Evolutionary conservation across 2,797 vertebrate species (phyloP).

Genomic region (Cercopithecus neglectus): DNA sequence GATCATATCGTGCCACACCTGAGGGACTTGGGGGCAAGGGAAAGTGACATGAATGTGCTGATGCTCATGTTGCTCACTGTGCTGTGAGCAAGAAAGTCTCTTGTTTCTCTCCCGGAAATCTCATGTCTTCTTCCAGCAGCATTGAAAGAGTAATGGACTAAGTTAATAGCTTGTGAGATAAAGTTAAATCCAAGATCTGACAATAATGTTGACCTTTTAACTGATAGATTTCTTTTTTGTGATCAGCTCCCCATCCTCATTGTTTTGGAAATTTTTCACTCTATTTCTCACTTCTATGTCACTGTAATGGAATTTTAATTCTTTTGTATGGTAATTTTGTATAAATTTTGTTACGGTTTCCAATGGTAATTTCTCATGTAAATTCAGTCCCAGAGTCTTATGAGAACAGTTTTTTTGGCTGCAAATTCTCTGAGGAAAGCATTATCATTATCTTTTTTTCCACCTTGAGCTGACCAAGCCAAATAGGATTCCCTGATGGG

Average conservation of each 20-base stretch:
- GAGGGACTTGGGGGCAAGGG: no score
- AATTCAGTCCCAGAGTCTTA: background rate
- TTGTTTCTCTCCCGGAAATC: background rate
- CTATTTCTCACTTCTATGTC: background rate
- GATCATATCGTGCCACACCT: background rate
- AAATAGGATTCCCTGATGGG: background rate
- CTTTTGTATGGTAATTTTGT: background rate
- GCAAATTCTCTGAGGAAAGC: background rate
- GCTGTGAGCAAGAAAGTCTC: background rate
- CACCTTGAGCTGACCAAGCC: background rate
- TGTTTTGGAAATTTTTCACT: background rate
- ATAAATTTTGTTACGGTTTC: background rate
- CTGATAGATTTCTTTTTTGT: background rate
- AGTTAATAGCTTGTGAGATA: background rate
- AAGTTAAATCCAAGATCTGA: background rate
- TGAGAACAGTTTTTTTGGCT: background rate
- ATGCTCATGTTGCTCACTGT: background rate
- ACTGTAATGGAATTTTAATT: background rate
- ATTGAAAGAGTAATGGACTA: background rate
- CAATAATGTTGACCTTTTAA: background rate
- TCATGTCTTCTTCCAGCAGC: background rate
- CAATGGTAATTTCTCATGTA: background rate
- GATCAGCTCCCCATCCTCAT: rapidly evolving
- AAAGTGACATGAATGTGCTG: background rate
- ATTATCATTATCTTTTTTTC: background rate